Evolutionary conservation across 1,140 invertebrate species (phyloP).

Genomic region (Atta texana): DNA sequence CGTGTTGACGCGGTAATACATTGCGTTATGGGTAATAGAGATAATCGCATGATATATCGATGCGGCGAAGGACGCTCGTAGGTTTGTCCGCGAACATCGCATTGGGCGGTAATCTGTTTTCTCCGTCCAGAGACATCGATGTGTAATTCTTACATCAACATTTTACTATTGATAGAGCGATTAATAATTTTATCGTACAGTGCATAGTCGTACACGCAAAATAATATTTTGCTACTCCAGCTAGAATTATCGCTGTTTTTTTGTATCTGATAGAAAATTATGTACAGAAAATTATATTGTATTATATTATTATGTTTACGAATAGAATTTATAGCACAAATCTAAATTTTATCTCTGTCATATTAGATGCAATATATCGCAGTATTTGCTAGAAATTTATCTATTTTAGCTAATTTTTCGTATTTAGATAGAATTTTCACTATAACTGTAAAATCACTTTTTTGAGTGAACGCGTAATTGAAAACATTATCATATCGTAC

Average conservation of each 20-base stretch:
- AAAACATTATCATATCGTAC: conserved; percentile 15
- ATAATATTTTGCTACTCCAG: too few relatives aligned
- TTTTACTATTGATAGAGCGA: conserved; percentile 6
- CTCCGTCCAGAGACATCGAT: conserved; percentile 40
- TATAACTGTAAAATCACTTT: too few relatives aligned
- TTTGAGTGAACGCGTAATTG: conserved; percentile 4
- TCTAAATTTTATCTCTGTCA: too few relatives aligned
- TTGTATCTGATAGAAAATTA: too few relatives aligned
- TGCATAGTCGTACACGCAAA: background rate
- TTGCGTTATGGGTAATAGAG: conserved; percentile 54
- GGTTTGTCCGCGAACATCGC: conserved; percentile 62
- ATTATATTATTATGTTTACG: too few relatives aligned
- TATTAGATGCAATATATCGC: too few relatives aligned
- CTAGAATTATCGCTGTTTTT: too few relatives aligned
- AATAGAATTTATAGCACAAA: too few relatives aligned
- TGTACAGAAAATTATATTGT: too few relatives aligned
- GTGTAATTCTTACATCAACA: conserved; percentile 20
- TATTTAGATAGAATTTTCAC: too few relatives aligned
- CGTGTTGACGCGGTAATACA: conserved; percentile 59
- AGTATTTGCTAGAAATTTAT: too few relatives aligned
- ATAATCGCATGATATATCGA: conserved; percentile 49
- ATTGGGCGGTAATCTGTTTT: conserved; percentile 60
- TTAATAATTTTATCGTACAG: background rate
- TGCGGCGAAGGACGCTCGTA: conserved; percentile 69
- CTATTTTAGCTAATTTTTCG: too few relatives aligned